Conservation (phyloP, 1,140 invertebrate genomes). For the Ceratina japonica region DNA sequence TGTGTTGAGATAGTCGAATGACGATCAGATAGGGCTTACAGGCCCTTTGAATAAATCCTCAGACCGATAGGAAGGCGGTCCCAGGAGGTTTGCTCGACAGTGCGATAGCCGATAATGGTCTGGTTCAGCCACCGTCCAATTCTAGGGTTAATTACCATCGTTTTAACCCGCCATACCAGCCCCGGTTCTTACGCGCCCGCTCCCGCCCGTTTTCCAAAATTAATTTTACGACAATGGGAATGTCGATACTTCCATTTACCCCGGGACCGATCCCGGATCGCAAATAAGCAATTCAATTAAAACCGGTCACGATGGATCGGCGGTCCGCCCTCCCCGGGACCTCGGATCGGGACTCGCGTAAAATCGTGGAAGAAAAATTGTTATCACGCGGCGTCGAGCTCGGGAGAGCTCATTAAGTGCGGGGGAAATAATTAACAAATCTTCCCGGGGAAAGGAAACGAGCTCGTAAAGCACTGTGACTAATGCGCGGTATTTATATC, state of each 20-base stretch:
- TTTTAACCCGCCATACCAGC: slow-evolving; percentile 63
- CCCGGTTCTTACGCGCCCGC: slow-evolving; percentile 48
- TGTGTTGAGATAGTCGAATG: slow-evolving; percentile 66
- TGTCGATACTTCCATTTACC: slow-evolving; percentile 40
- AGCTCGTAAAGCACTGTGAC: slow-evolving; percentile 35
- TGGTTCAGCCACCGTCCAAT: slow-evolving; percentile 69
- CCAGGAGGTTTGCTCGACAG: slow-evolving; percentile 66
- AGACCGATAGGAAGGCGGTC: slow-evolving; percentile 66
- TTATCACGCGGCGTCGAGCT: no score
- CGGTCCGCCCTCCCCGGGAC: no score
- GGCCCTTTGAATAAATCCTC: slow-evolving; percentile 70
- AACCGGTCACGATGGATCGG: neutral
- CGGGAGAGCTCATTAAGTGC: neutral
- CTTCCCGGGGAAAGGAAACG: neutral
- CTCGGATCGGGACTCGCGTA: no score
- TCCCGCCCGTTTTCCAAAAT: slow-evolving; percentile 50
- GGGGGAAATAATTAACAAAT: neutral
- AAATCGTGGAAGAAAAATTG: no score
- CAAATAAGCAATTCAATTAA: slow-evolving; percentile 29
- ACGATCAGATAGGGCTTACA: slow-evolving; percentile 61
- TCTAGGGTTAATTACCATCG: slow-evolving; percentile 71
- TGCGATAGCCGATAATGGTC: slow-evolving; percentile 71
- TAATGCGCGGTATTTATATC: slow-evolving; percentile 56
- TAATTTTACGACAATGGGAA: slow-evolving; percentile 49
- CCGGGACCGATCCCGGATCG: neutral